phyloP scores from a whole-genome alignment of 2,797 vertebrate genomes.

The Tragelaphus eurycerus region DNA sequence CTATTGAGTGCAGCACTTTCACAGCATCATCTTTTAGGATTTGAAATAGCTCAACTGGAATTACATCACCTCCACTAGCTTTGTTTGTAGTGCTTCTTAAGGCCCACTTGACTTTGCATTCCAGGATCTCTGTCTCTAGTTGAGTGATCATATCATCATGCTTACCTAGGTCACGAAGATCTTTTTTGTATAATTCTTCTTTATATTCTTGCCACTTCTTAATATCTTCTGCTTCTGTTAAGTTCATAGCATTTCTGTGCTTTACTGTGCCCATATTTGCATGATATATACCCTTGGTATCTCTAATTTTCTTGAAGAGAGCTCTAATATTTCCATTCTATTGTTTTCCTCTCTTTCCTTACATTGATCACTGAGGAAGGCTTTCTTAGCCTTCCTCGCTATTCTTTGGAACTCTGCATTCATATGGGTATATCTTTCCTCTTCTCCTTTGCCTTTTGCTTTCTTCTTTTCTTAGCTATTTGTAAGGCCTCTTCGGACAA shows the following conservation, averaged over 20 bases:
- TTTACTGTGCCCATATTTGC: not conserved
- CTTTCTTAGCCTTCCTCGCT: not conserved
- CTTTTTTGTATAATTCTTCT: not conserved
- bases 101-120: not conserved
- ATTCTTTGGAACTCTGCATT: not conserved
- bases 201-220: not conserved
- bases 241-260: not conserved
- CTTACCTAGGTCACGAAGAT: not conserved
- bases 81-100: not conserved
- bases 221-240: not conserved
- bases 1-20: not conserved
- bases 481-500: not conserved
- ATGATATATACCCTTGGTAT: not conserved
- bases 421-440: not conserved
- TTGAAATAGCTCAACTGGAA: not conserved
- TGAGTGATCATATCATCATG: not conserved
- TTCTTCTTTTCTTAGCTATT: not conserved
- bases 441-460: not conserved
- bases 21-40: not conserved
- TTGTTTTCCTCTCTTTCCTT: not conserved
- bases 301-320: not conserved
- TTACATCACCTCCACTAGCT: not conserved
- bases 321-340: not conserved
- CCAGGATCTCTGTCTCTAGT: not conserved
- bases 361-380: not conserved